Evolutionary conservation across 2,888 invertebrate genomes (phyloP), one percentile per base, ranked within the genome.

Genomic region (Caradrina kadenii): DNA sequence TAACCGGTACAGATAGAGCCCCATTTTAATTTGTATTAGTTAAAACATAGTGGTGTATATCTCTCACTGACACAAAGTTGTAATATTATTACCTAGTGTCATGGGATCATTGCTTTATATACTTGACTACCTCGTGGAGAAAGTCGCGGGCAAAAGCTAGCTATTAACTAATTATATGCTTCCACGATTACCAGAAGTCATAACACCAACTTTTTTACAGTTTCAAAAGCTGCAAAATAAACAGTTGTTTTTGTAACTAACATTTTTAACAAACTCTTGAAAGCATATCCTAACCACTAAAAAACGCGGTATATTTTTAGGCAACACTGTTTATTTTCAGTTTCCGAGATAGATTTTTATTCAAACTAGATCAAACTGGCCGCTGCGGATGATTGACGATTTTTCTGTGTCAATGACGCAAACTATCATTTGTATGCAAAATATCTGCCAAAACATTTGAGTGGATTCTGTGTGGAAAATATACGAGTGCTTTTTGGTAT

Each of bases 351-450:
- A 69, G 11, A 42, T 53, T 69, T 73, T 69, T 73, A 59, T 68
- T 48, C 17, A 72, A 49, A 73, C 22, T 61, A 39, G 3, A 56
- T 42, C 21, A 55, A 59, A 67, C 42, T 45, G 49, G 2, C 0
- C 35, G 17, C 58, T 66, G 66, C 7, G 45, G 11, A 54, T 77
- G 73, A 77, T 62, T 1, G 59, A 75, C 50, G 50, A 60, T 60
- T 73, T 72, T 63, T 60, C 54, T 63, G 63, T 72, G 76, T 60
- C 62, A 77, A 72, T 62, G 66, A 58, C 73, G 31, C 45, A 49
- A 74, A 77, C 72, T 72, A 31, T 77, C 72, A 76, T 76, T 72
- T 77, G 26, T 77, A 76, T 77, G 72, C 66, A 76, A 76, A 76
- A 77, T 72, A 66, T 77, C 77, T 66, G 62, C 54, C 55, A 62